A percentile compares a stretch with the other conserved stretches of the same genome.
Evolutionary conservation across 1,140 invertebrate genomes (phyloP).

Genomic region (Lucilia cuprina): DNA sequence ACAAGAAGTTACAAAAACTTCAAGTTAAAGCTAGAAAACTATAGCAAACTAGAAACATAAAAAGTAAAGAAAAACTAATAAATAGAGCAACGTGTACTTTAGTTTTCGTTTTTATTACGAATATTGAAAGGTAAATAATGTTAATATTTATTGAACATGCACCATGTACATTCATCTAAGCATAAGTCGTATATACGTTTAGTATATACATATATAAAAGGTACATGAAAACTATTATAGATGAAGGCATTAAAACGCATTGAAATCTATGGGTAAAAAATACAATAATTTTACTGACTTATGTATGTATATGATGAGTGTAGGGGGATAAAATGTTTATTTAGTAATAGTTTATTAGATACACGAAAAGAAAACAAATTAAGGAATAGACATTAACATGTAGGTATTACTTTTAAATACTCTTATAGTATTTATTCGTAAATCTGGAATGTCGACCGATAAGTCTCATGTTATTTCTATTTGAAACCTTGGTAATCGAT

Average conservation of each 20-base stretch:
- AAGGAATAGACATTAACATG: too few species aligned
- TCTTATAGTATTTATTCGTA: too few species aligned
- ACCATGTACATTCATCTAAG: neutral
- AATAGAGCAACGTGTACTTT: neutral
- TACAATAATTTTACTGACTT: neutral
- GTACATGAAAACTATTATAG: neutral
- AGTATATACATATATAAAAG: neutral
- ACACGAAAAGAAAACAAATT: too few species aligned
- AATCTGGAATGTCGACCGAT: too few species aligned
- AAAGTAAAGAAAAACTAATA: neutral
- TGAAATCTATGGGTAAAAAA: neutral
- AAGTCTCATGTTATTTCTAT: too few species aligned
- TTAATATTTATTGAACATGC: constrained; percentile 18
- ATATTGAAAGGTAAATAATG: constrained; percentile 9
- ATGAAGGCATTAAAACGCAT: neutral
- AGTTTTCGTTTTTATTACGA: neutral
- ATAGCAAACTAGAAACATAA: neutral
- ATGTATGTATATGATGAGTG: neutral
- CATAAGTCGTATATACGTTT: neutral
- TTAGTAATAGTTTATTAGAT: too few species aligned
- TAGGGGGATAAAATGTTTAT: neutral
- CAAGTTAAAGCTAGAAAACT: neutral
- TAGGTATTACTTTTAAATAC: too few species aligned
- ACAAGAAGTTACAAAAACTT: neutral
- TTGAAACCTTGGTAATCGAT: too few species aligned